These are phyloP conservation scores for Cerastis rubricosa DNA, from an alignment of 2,888 invertebrate species.

Conservation along the genomic window DNA sequence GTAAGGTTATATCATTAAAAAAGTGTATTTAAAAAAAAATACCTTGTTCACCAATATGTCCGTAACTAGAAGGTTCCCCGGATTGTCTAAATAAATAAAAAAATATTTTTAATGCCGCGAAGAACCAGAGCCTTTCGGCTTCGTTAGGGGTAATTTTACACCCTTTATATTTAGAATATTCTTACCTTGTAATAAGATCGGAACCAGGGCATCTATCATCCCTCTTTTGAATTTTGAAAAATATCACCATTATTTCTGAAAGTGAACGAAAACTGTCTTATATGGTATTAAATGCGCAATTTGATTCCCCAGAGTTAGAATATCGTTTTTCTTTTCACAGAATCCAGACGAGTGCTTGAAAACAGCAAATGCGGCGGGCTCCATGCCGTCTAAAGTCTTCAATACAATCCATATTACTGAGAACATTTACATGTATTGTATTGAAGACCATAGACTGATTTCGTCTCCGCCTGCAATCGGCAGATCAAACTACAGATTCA, in stretches of 20 bases:
- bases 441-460: background rate
- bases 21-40: too few relatives aligned
- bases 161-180: background rate
- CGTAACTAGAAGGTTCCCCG: too few relatives aligned
- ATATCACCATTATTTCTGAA: constrained; percentile 88
- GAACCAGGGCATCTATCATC: constrained; percentile 84
- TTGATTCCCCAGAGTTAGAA: background rate
- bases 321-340: background rate
- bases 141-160: too few relatives aligned
- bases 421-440: too few relatives aligned
- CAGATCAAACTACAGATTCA: background rate
- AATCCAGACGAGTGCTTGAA: background rate
- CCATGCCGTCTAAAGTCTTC: too few relatives aligned
- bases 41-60: too few relatives aligned
- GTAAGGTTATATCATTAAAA: too few relatives aligned
- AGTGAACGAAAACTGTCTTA: background rate
- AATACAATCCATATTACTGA: too few relatives aligned
- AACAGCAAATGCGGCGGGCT: background rate
- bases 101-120: too few relatives aligned
- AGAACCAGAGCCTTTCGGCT: too few relatives aligned
- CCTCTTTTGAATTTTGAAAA: constrained; percentile 88
- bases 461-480: too few relatives aligned
- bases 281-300: background rate
- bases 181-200: constrained; percentile 85
- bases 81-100: too few relatives aligned